Evolutionary conservation across 2,888 invertebrate genomes (phyloP).

Genomic region (Epinotia bilunana): DNA sequence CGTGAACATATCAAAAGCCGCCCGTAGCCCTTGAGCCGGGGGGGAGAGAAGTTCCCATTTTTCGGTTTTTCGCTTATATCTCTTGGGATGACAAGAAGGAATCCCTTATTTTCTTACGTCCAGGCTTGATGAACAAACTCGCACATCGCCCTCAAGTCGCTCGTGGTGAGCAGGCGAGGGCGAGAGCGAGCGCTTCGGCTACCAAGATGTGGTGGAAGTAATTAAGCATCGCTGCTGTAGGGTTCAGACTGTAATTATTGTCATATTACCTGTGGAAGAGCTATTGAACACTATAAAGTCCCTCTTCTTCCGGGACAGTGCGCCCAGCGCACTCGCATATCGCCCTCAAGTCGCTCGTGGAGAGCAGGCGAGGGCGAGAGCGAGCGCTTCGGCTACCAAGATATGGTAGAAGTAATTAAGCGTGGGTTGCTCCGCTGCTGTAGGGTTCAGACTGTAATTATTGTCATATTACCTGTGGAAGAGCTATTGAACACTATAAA

Average conservation of each 20-base stretch:
- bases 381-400: conserved; percentile 90
- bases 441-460: too few species aligned
- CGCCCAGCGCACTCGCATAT: conserved; percentile 92
- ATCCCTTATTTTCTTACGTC: conserved; percentile 79
- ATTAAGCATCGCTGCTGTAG: conserved; percentile 56
- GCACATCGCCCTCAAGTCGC: conserved; percentile 88
- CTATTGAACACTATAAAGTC: conserved; percentile 85
- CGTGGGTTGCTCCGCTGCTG: too few species aligned
- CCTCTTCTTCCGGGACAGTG: conserved; percentile 91
- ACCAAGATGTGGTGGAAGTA: conserved; percentile 93
- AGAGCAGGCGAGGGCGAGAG: conserved; percentile 87
- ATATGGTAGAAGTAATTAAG: conserved; percentile 91
- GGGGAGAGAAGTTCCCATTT: too few species aligned
- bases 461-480: conserved; percentile 63
- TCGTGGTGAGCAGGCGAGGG: conserved; percentile 89
- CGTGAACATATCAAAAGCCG: too few species aligned
- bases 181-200: conserved; percentile 88
- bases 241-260: too few species aligned
- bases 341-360: conserved; percentile 88
- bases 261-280: conserved; percentile 64
- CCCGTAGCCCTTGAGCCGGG: too few species aligned
- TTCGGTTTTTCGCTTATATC: too few species aligned
- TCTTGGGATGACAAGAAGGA: too few species aligned
- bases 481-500: conserved; percentile 77
- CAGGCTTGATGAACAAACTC: conserved; percentile 85